phyloP scores from a whole-genome alignment of 2,113 vertebrate species.

The Phalacrocorax brasilianus region DNA sequence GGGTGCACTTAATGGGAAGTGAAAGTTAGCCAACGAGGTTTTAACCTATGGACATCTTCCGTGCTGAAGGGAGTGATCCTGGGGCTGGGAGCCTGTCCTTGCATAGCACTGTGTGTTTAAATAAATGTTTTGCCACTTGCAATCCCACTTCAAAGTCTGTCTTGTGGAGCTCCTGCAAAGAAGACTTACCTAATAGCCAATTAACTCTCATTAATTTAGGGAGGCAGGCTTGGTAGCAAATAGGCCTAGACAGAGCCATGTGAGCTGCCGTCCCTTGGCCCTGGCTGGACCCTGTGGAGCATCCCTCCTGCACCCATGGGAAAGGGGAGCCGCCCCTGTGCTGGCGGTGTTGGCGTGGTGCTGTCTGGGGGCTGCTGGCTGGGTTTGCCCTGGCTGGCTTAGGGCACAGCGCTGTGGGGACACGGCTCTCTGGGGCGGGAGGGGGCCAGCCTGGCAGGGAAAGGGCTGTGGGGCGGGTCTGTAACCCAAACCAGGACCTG shows the following conservation, averaged over 20 bases:
- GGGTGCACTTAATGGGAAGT: not conserved
- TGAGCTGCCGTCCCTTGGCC: not conserved
- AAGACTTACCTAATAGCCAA: not conserved
- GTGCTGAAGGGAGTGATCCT: not conserved
- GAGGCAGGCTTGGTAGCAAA: not conserved
- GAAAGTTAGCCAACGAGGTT: not conserved
- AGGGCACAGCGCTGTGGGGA: not conserved
- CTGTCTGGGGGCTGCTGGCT: too few species aligned
- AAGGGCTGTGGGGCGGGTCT: not conserved
- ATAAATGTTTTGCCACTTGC: not conserved
- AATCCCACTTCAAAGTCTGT: not conserved
- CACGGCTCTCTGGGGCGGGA: not conserved
- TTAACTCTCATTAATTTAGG: not conserved
- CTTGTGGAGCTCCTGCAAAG: not conserved
- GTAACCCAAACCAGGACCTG: not conserved
- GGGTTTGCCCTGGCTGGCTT: not conserved
- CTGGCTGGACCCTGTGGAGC: not conserved
- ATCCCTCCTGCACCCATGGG: fast-evolving
- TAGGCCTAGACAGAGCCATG: not conserved
- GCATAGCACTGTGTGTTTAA: not conserved
- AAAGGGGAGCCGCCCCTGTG: fast-evolving
- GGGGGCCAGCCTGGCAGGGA: not conserved
- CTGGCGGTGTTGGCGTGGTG: not conserved
- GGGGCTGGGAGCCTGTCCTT: not conserved
- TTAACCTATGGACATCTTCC: not conserved